These are phyloP conservation scores for Clanis bilineata DNA, from an alignment of 2,888 invertebrate genomes.

Conservation along the genomic window DNA sequence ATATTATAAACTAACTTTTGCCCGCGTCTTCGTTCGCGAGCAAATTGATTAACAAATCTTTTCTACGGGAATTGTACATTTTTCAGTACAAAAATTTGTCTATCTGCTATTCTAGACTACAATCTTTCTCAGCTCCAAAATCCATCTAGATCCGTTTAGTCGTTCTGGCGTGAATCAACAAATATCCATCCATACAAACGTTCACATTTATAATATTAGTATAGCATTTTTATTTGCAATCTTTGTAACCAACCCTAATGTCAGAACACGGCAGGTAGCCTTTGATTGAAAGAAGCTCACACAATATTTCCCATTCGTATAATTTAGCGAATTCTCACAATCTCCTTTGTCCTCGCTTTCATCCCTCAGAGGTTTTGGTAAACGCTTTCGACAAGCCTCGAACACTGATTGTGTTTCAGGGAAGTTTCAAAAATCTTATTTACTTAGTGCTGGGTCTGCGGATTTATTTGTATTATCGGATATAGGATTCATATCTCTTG, in stretches of 20 bases:
- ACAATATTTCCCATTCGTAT: conserved; percentile 14
- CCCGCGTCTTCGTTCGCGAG: no score
- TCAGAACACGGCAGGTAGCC: conserved; percentile 7
- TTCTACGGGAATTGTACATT: no score
- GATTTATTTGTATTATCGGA: background rate
- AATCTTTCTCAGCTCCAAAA: no score
- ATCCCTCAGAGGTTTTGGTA: conserved; percentile 3
- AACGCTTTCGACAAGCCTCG: background rate
- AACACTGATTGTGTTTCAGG: background rate
- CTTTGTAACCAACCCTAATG: conserved; percentile 7
- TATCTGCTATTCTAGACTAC: no score
- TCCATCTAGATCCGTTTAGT: no score
- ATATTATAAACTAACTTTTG: no score
- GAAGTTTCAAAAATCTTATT: conserved; percentile 11
- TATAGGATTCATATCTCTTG: background rate
- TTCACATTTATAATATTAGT: no score
- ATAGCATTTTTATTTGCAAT: no score
- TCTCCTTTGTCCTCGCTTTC: conserved; percentile 13
- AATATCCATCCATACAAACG: no score
- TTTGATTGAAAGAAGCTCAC: conserved; percentile 17
- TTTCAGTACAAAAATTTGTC: no score
- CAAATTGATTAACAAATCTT: no score
- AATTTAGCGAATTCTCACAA: conserved; percentile 10
- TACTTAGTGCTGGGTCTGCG: background rate
- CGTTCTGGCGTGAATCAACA: no score